Base-by-base conservation (phyloP, 92 coral and sea anemone species). In the Epizoanthus stellaris region DNA sequence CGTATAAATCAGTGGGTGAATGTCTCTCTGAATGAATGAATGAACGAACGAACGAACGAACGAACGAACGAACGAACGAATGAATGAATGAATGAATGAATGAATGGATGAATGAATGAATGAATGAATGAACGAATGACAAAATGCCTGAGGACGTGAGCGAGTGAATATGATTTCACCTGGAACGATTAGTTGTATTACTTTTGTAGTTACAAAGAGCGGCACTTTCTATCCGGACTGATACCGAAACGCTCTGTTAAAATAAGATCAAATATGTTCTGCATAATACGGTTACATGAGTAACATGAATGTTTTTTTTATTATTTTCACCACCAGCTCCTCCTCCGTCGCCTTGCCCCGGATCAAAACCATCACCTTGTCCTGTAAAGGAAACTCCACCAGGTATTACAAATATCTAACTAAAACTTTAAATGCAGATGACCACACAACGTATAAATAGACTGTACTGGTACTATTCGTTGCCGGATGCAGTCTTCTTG, bases 351-450 rank as follows among this genome's bases (percentile, higher is more conserved):
- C 36, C 36, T 30, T 76, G 82, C 6, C 82, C 82, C 17, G 82
- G 69, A 60, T 14, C 82, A 36, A 53, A 76, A 56, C 59, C 59
- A 14, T 69, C 82, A 13, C 82, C 82, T 2, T 76, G 82, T 39
- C 82, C 82, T 36, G 56, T 4, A 58, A 6, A 40, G 13, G 2
- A 17, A 70, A 5, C 21, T 11, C 69, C 54, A 15, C 13, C 82
- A 59, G 67, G 82, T 76, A 60, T 14, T 72, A 3, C 43, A 16
- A 3, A 45, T 7, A 11, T 10, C 11, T 21, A 1, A 47, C n/a
- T 15, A 10, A 14, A 19, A 6, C 10, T 1, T 21, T 30, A 13
- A 36, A 72, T 15, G 6, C 10, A 14, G 2, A 43, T 21, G 19
- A 6, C 20, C 3, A 52, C 1, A 5, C 11, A 19, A 12, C 3